Evolutionary conservation across 2,113 vertebrate genomes (phyloP).

Genomic region (Condylura cristata): DNA sequence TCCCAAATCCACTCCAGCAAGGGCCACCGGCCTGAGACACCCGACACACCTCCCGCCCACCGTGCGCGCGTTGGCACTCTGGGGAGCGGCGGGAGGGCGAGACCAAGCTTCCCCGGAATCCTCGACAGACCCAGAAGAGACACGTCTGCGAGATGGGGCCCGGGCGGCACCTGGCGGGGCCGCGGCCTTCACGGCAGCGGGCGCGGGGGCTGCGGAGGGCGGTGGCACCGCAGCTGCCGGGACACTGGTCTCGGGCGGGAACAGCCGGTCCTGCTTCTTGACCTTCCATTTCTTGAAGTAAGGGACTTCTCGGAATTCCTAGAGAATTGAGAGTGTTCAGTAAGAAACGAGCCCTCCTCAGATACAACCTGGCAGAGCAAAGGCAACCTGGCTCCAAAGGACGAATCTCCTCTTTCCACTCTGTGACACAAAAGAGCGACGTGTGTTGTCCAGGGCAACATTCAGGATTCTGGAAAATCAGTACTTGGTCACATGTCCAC

Average conservation of each 20-base stretch:
- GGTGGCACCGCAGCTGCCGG: slow-evolving; percentile 35
- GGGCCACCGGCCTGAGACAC: no score
- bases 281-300: slow-evolving; percentile 97
- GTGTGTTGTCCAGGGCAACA: background rate
- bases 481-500: background rate
- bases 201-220: slow-evolving; percentile 65
- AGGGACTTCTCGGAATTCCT: slow-evolving; percentile 95
- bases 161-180: slow-evolving; percentile 85
- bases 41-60: no score
- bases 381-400: background rate
- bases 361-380: background rate
- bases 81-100: no score
- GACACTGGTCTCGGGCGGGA: slow-evolving; percentile 85
- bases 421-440: background rate
- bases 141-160: background rate
- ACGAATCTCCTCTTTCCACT: background rate
- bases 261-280: slow-evolving; percentile 92
- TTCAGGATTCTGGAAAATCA: rapidly evolving
- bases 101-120: no score
- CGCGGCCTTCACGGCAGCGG: slow-evolving; percentile 49
- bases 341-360: slow-evolving; percentile 27
- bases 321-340: slow-evolving; percentile 22
- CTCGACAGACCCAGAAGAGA: background rate
- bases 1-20: no score
- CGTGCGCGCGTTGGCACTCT: no score